Base-by-base conservation (phyloP, 1,140 invertebrate genomes). In the Zophobas morio region DNA sequence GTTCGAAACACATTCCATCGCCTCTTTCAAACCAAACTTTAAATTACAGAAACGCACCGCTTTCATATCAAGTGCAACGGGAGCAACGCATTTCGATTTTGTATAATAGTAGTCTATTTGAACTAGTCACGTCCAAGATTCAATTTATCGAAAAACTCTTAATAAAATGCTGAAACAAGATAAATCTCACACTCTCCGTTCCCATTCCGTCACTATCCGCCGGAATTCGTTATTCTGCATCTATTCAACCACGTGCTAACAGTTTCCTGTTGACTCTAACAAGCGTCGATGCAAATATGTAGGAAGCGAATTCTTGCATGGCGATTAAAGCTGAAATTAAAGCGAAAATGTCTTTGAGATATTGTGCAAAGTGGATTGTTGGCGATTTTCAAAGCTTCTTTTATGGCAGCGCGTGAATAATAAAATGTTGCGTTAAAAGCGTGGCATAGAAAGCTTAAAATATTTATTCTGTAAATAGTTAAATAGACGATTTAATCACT, bases 401-500 rank as follows among this genome's bases (percentile, higher is more conserved):
- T 34, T 34, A 54, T 54, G 35, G 53, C 53, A 20, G 53, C 53
- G 35, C 53, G 53, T 33, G 32, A 33, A 54, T 34, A 54, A 54
- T 33, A 54, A 34, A 46, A 46, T 46, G 3, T 46, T 46, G 8
- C 3, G 8, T 20, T 20, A 20, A 20, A 20, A 20, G 20, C 20
- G 54, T 34, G 54, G 2, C 1, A 35, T 57, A 57, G 57, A 39
- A 42, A 46, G 60, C 60, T 66, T 66, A 66, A 66, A 66, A 66
- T 66, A 40, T 63, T 63, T 63, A 42, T 63, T 63, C 1, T 63
- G 20, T 42, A 66, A 66, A 66, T 46, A 42, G 60, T 36, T 42
- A 66, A 36, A 66, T 46, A 32, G 60, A 4, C 37, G 60, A 46
- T 66, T 66, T 66, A 66, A 66, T 66, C 60, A 42, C 54, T 42